Conservation (phyloP, 2,113 vertebrate genomes). For the Thinocorus orbignyianus region DNA sequence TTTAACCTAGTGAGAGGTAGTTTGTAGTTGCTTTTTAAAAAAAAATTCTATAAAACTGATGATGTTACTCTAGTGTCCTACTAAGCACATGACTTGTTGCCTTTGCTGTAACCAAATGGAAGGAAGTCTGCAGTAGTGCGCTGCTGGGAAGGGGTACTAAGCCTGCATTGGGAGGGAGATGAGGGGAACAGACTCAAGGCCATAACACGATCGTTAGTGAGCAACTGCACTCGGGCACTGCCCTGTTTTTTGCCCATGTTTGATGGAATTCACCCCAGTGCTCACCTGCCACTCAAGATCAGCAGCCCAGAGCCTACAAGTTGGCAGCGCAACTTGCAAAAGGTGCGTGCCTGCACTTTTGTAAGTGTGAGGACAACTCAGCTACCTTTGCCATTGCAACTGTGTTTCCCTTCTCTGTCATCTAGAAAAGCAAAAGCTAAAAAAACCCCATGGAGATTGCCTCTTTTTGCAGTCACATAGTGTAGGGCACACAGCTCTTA, state of each 20-base stretch:
- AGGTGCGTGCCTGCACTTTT: rapidly evolving
- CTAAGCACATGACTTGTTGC: neutral
- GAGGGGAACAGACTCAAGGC: neutral
- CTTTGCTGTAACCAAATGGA: neutral
- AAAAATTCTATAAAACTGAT: neutral
- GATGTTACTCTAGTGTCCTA: neutral
- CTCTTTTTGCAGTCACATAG: neutral
- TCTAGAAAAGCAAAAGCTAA: neutral
- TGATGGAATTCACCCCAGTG: neutral
- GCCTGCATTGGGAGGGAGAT: rapidly evolving
- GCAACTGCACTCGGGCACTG: neutral
- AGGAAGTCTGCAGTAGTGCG: neutral
- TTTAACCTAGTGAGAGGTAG: neutral
- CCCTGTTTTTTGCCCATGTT: neutral
- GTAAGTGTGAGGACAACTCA: neutral
- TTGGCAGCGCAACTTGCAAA: neutral
- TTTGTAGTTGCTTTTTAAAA: neutral
- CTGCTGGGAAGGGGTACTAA: neutral
- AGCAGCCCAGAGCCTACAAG: neutral
- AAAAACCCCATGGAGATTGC: no score
- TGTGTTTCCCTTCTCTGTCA: neutral
- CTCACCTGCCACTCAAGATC: neutral
- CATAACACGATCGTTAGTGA: neutral
- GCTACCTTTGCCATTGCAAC: neutral
- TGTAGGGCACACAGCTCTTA: neutral